These are phyloP conservation scores for Lophotriccus pileatus DNA, from an alignment of 2,797 vertebrate species.

Conservation along the genomic window DNA sequence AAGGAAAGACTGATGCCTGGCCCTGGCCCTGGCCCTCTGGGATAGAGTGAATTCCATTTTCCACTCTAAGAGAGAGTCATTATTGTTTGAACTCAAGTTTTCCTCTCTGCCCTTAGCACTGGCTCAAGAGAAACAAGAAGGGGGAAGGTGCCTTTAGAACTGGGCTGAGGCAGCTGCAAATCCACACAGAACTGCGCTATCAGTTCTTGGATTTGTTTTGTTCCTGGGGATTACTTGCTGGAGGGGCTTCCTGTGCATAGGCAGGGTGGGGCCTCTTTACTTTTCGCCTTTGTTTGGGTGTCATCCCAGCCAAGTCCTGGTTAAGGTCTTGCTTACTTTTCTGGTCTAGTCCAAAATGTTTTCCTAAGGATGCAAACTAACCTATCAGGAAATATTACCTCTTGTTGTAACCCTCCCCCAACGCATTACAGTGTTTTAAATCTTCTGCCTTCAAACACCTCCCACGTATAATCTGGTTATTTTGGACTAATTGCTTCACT, in stretches of 20 bases:
- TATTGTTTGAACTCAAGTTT: not conserved
- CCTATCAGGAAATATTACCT: constrained; percentile 42
- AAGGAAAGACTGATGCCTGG: not conserved
- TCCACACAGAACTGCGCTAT: not conserved
- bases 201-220: not conserved
- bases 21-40: not conserved
- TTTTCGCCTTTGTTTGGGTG: not conserved
- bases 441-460: constrained; percentile 30
- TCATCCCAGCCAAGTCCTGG: not conserved
- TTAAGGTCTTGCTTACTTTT: constrained; percentile 9
- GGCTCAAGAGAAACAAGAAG: not conserved
- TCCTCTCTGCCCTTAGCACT: not conserved
- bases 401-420: not conserved
- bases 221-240: not conserved
- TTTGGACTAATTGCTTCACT: constrained; percentile 57
- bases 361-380: constrained; percentile 43
- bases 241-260: not conserved
- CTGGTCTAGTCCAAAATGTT: not conserved
- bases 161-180: not conserved
- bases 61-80: not conserved
- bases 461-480: constrained; percentile 21
- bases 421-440: constrained; percentile 22
- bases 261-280: not conserved
- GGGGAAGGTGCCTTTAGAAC: not conserved
- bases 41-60: not conserved